These are phyloP conservation scores for Zaprionus gabonicus DNA, from an alignment of 1,140 invertebrate species.

Conservation along the genomic window DNA sequence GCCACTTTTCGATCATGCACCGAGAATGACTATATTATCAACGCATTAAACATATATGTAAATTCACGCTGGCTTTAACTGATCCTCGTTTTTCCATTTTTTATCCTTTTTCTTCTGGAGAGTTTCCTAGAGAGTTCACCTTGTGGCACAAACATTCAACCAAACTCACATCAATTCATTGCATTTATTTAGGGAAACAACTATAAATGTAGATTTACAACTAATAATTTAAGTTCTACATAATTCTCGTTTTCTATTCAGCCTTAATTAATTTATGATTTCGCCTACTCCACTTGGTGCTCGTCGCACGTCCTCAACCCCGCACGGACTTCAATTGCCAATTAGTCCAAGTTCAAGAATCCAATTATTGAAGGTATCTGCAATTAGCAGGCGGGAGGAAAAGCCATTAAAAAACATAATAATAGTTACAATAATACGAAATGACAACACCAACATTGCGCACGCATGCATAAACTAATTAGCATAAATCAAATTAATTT, in stretches of 20 bases:
- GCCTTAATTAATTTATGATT: conserved; percentile 47
- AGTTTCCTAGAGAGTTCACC: too few relatives aligned
- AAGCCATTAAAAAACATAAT: conserved; percentile 30
- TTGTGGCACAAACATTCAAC: too few relatives aligned
- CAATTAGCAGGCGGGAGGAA: conserved; percentile 42
- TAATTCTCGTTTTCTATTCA: conserved; percentile 49
- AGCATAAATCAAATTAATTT: conserved; percentile 73
- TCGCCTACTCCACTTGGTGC: neutral
- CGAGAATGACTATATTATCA: too few relatives aligned
- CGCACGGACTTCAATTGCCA: conserved; percentile 31
- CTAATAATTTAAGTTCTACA: conserved; percentile 9
- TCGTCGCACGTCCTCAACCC: conserved; percentile 4
- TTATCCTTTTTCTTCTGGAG: too few relatives aligned
- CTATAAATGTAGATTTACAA: conserved; percentile 1
- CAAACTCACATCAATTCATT: conserved; percentile 25
- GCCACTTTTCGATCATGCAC: too few relatives aligned
- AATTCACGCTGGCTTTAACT: too few relatives aligned
- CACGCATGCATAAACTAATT: conserved; percentile 49
- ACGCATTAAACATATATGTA: too few relatives aligned
- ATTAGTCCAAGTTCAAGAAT: conserved; percentile 78
- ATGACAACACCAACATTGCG: conserved; percentile 30
- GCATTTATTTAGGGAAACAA: conserved; percentile 22
- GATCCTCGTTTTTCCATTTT: too few relatives aligned
- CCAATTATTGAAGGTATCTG: conserved; percentile 80
- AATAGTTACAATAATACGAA: conserved; percentile 22